Evolutionary conservation across 2,113 vertebrate species (phyloP).

Genomic region (Orientallactaga bullata): DNA sequence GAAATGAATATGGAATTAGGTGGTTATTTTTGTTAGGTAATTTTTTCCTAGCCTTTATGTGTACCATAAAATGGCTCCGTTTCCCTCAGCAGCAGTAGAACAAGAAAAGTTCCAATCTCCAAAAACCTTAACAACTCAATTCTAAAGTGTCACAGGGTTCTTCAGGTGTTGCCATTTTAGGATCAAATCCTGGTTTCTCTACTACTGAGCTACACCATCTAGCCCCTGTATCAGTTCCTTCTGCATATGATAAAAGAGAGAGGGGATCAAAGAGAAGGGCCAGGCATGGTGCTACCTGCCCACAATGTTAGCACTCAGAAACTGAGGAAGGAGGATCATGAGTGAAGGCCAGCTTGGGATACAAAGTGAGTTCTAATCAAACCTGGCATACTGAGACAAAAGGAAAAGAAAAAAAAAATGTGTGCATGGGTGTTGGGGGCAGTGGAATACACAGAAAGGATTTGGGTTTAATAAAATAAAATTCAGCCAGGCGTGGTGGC

Average conservation of each 20-base stretch:
- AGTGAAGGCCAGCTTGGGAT: background rate
- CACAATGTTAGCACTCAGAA: background rate
- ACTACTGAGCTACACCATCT: background rate
- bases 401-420: background rate
- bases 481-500: too few species aligned
- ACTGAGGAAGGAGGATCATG: background rate
- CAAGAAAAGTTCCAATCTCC: background rate
- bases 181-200: background rate
- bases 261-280: too few species aligned
- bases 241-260: background rate
- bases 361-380: background rate
- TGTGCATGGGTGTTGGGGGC: too few species aligned
- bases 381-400: background rate
- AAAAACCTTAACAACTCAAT: conserved; percentile 25
- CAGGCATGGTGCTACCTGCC: background rate
- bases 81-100: background rate
- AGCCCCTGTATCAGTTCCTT: background rate
- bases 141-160: background rate
- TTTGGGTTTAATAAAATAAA: conserved; percentile 45
- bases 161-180: background rate
- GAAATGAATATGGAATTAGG: background rate
- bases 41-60: conserved; percentile 3
- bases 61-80: background rate
- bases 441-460: background rate
- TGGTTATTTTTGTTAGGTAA: background rate